Conservation (phyloP, 2,113 vertebrate genomes). For the Pelecanus crispus region DNA sequence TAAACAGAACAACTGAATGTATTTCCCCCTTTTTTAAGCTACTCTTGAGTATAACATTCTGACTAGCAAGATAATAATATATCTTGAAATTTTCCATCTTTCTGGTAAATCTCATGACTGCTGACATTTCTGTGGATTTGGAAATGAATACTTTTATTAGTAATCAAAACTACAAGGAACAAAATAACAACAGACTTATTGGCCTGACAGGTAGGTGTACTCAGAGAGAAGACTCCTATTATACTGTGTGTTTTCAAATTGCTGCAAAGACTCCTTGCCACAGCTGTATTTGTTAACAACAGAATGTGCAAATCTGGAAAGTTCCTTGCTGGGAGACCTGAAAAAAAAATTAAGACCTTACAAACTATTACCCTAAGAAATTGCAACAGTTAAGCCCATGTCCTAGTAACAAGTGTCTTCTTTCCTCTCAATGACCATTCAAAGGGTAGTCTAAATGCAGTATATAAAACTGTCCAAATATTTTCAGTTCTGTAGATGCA, state of each 20-base stretch:
- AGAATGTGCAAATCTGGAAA: background rate
- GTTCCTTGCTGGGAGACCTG: background rate
- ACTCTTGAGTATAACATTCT: background rate
- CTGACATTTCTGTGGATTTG: background rate
- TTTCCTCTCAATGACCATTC: background rate
- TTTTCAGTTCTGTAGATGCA: background rate
- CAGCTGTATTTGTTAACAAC: background rate
- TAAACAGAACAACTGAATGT: background rate
- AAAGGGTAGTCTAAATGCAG: background rate
- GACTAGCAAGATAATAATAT: background rate
- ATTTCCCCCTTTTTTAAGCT: background rate
- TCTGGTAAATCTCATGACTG: background rate
- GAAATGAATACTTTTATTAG: background rate
- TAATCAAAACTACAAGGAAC: background rate
- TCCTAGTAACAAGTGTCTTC: background rate
- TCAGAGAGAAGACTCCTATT: background rate
- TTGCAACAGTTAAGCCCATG: background rate
- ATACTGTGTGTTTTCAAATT: background rate
- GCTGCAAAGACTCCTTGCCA: background rate
- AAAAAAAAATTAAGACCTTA: background rate
- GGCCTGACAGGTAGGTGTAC: background rate
- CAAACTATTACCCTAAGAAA: background rate
- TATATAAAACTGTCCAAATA: background rate
- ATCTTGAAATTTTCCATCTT: background rate
- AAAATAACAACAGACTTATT: background rate